Base-by-base conservation (phyloP, 2,797 vertebrate species). In the Hapalemur alaotrensis region DNA sequence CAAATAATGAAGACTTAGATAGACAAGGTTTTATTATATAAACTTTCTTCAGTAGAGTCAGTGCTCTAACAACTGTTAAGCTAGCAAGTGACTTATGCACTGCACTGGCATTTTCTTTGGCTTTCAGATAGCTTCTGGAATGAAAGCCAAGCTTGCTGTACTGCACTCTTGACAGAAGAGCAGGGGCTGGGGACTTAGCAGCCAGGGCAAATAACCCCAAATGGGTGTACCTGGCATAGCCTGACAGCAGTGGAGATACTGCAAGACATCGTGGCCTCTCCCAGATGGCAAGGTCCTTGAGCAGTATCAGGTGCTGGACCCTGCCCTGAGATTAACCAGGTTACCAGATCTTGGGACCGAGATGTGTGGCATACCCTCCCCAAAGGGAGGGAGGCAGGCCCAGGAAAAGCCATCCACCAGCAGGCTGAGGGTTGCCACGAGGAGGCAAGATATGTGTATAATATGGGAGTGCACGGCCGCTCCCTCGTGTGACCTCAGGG, bases 31-130 rank as follows among this genome's bases (percentile, higher is more conserved):
- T n/a, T 57, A 18, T 17, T n/a, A 32, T 17, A 38, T 41, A n/a
- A 83, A 89, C 61, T 80, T 46, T 30, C 48, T 30, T 72, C 78
- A 89, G 57, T 14, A 13, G 23, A 69, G 52, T 83, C 25, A 22
- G 28, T 32, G 57, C 63, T 96, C 78, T 54, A 54, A 79, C 73
- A 95, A 90, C 90, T 83, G 91, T 28, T 84, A 52, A 35, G 81
- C 80, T 85, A 59, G 43, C 25, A 3, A 94, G 35, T 46, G 67
- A 79, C 80, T 67, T 73, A 28, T 17, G 52, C 4, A 0, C 8
- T 13, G 63, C 63, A 57, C 48, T 59, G 95, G 38, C 52, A 65
- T 91, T 90, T 88, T 96, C 84, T 96, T 52, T 97, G 93, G 95
- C 93, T 92, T 93, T 91, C 35, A 32, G 35, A 92, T 70, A 84